Base-by-base conservation (phyloP, 2,888 invertebrate species). In the Erebia ligea region DNA sequence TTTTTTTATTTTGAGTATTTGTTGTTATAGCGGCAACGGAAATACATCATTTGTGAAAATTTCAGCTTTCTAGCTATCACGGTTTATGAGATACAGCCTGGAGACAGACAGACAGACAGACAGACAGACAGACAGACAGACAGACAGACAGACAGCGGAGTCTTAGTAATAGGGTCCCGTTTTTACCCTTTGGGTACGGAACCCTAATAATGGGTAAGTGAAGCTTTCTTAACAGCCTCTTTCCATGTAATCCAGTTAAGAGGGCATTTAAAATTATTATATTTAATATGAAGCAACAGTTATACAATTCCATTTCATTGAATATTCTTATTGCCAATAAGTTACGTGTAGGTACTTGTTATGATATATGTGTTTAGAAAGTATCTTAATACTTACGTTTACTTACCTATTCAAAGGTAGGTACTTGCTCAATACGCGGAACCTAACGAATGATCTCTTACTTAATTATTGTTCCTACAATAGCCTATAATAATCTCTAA, bases 341-440 rank as follows among this genome's bases (percentile, higher is more conserved):
- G 61, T 69, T 69, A 69, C 62, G 48, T 65, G 40, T 54, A 54
- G 17, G 13, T 61, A 61, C 48, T 21, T 48, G 61, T 17, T 19
- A 63, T 64, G 45, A 59, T 45, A 52, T 69, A 66, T 69, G 66
- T 42, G 63, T 67, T 67, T 72, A 69, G 72, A 72, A 72, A 72
- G 69, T 67, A 64, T 50, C 63, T 63, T 34, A 50, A 42, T 59
- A 58, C 58, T 15, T 62, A n/a, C n/a, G n/a, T n/a, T n/a, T n/a
- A n/a, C n/a, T n/a, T n/a, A 50, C 19, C 25, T 19, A 48, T 48
- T 48, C 25, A 48, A 25, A 48, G 48, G 48, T 50, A 48, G 48
- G 48, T 50, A 50, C 34, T 63, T n/a, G 61, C 48, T 50, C 48
- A 50, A 62, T 63, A 48, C 21, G 9, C 25, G 63, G 62, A 42